A percentile compares a stretch with the other conserved stretches of the same genome.
Evolutionary conservation across 2,888 invertebrate species (phyloP).

Genomic region (Bombylius discolor): DNA sequence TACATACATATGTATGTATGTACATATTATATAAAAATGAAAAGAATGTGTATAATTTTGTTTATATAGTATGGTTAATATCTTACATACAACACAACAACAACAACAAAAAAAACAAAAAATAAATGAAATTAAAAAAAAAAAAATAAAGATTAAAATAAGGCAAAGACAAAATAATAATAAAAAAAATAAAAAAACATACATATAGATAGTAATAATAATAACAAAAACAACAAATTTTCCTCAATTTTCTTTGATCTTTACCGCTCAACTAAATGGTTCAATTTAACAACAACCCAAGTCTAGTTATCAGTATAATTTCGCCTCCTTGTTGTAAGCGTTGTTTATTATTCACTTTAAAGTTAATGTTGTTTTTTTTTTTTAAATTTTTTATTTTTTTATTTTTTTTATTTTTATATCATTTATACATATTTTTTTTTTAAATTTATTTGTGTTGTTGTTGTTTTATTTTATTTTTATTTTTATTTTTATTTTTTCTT

Average conservation of each 20-base stretch:
- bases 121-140: too few species aligned
- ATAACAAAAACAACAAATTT: not conserved
- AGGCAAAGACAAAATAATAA: too few species aligned
- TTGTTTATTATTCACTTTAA: constrained; percentile 4
- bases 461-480: not conserved
- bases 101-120: too few species aligned
- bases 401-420: not conserved
- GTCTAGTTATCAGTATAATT: constrained; percentile 9
- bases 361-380: not conserved
- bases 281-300: constrained; percentile 7
- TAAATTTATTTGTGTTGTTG: not conserved
- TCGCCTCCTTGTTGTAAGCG: constrained; percentile 8
- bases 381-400: not conserved
- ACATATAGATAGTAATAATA: not conserved
- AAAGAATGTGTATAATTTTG: too few species aligned
- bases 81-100: too few species aligned
- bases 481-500: too few species aligned
- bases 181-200: not conserved
- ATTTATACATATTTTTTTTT: not conserved
- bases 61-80: too few species aligned
- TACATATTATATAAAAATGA: too few species aligned
- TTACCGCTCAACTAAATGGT: constrained; percentile 5
- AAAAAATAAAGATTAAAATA: not conserved
- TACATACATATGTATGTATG: too few species aligned
- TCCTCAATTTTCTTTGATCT: constrained; percentile 1